Conservation (phyloP, 2,113 vertebrate genomes). For the Glareola pratincola region DNA sequence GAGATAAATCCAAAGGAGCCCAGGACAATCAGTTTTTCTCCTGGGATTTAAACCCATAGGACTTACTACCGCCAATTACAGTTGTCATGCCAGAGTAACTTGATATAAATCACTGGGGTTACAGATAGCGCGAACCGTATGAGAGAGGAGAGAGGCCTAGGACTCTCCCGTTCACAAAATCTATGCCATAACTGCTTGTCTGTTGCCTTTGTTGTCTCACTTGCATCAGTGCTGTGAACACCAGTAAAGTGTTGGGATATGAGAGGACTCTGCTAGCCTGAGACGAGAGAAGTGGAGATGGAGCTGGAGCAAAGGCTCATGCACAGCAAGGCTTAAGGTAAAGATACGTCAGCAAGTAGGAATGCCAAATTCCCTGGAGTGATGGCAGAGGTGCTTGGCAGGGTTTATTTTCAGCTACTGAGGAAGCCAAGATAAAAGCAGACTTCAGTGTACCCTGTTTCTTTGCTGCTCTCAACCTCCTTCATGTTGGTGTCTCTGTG, state of each 20-base stretch:
- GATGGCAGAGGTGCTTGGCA: not conserved
- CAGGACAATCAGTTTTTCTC: not conserved
- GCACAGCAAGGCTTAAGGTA: not conserved
- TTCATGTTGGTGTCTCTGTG: not conserved
- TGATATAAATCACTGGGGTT: not conserved
- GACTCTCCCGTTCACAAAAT: not conserved
- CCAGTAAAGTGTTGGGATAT: not conserved
- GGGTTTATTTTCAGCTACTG: not conserved
- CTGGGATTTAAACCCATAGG: not conserved
- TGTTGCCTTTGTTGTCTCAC: not conserved
- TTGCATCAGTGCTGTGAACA: not conserved
- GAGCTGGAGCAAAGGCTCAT: not conserved
- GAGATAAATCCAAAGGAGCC: not conserved
- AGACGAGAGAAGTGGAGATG: not conserved
- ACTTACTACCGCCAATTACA: rapidly evolving
- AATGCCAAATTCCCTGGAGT: not conserved
- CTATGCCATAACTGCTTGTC: not conserved
- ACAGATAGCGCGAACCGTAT: not conserved
- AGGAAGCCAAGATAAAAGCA: not conserved
- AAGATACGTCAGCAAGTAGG: rapidly evolving
- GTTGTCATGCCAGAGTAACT: not conserved
- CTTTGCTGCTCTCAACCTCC: not conserved
- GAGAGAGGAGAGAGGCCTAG: not conserved
- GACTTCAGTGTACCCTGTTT: not conserved
- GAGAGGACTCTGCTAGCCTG: not conserved